phyloP scores from a whole-genome alignment of 2,888 invertebrate species.

The Bedellia somnulentella region DNA sequence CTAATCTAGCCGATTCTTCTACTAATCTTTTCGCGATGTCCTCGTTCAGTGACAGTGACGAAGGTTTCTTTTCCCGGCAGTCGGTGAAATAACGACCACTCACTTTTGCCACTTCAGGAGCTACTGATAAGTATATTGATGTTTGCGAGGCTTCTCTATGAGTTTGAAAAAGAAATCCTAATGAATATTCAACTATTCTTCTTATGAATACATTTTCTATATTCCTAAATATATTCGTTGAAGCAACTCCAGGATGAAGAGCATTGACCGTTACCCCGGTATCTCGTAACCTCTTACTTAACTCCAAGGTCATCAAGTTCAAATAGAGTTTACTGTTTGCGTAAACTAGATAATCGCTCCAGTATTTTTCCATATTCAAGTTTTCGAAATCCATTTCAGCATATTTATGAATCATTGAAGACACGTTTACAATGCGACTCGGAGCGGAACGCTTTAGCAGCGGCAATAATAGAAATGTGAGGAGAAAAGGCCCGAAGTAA shows the following conservation, averaged over 20 bases:
- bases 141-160: constrained; percentile 69
- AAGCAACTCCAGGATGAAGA: constrained; percentile 71
- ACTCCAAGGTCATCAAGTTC: constrained; percentile 65
- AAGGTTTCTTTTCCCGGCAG: constrained; percentile 48
- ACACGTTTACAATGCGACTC: constrained; percentile 66
- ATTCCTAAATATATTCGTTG: constrained; percentile 67
- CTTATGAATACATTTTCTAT: constrained; percentile 43
- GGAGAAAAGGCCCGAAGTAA: constrained; percentile 71
- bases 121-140: constrained; percentile 55
- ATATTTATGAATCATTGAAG: constrained; percentile 60
- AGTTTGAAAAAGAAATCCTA: constrained; percentile 53
- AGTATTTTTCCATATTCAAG: constrained; percentile 51
- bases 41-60: constrained; percentile 53
- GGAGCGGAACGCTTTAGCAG: constrained; percentile 58
- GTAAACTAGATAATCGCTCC: constrained; percentile 49
- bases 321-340: constrained; percentile 65
- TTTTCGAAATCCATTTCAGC: constrained; percentile 45
- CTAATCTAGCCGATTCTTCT: constrained; percentile 64
- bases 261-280: constrained; percentile 68
- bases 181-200: constrained; percentile 18
- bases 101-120: constrained; percentile 58
- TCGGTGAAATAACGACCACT: constrained; percentile 70
- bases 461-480: constrained; percentile 64
- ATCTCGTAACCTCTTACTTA: constrained; percentile 61
- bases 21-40: constrained; percentile 63